Evolutionary conservation across 2,113 vertebrate genomes (phyloP), one percentile per base, ranked within the genome.

Genomic region (Tonatia bakeri): DNA sequence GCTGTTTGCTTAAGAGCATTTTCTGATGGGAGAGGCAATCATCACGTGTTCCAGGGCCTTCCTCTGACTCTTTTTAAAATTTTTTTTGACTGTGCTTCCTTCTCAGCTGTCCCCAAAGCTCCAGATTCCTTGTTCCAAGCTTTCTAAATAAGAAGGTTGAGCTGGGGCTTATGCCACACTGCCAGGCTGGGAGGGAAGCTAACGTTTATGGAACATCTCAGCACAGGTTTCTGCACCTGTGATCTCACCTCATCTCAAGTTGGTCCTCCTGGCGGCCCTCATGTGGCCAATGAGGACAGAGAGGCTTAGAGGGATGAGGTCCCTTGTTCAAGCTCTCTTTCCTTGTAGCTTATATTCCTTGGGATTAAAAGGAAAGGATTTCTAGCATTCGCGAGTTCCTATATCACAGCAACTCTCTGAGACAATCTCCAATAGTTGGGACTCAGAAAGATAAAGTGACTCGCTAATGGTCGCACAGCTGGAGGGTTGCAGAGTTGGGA

Each of bases 1-100:
- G 97, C 96, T 98, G 97, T 98, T 98, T 98, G 97, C 98, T 97
- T 98, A 97, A 98, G 97, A 97, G 97, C 65, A 22, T 97, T 97
- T 98, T 98, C 98, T 98, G 98, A 97, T 92, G 95, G 96, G 96
- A 92, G 94, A 97, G 97, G 92, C 97, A 97, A 97, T 75, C 82
- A 70, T 94, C 95, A 79, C 91, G 83, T 97, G 94, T 33, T 93
- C 75, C 28, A 11, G 88, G 93, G 56, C 17, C 92, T 90, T 96
- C 90, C 87, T 96, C 86, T 70, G 76, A 79, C 69, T 95, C 92
- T 67, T 77, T 50, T 61, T n/a, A n/a, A n/a, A n/a, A n/a, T 13
- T 65, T 73, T 73, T 56, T 77, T 56, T 69, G 20, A 75, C 54
- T 61, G 16, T 85, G 70, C 83, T 84, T 52, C 61, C 38, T 85